Evolutionary conservation across 2,113 vertebrate species (phyloP).

Genomic region (Tiliqua scincoides): DNA sequence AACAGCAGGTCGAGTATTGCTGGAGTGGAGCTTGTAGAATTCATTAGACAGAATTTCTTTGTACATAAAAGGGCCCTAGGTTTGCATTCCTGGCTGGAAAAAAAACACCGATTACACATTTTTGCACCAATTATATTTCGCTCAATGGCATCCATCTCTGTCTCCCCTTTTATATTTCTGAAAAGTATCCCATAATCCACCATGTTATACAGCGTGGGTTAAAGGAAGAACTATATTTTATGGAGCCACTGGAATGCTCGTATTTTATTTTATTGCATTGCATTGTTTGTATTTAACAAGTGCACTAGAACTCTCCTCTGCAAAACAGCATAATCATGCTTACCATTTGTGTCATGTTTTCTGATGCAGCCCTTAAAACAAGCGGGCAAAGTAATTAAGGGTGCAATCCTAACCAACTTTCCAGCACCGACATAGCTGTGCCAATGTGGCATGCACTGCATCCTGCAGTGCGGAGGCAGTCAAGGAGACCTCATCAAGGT

Average conservation of each 20-base stretch:
- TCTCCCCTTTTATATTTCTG: neutral
- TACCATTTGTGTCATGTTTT: neutral
- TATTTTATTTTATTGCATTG: neutral
- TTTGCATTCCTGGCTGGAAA: conserved; percentile 18
- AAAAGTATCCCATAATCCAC: neutral
- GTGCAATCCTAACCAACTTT: too few relatives aligned
- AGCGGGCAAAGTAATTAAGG: too few relatives aligned
- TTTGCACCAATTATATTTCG: neutral
- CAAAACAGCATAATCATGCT: conserved; percentile 25
- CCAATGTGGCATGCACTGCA: too few relatives aligned
- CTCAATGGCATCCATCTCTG: neutral
- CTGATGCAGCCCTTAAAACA: too few relatives aligned
- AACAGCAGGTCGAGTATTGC: conserved; percentile 2
- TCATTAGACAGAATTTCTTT: neutral
- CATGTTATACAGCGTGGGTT: neutral
- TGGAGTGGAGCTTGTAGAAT: neutral
- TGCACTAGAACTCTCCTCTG: conserved; percentile 2
- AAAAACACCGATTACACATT: neutral
- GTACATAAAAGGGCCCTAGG: neutral
- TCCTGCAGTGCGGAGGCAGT: too few relatives aligned
- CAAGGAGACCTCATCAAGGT: too few relatives aligned
- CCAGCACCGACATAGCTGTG: too few relatives aligned
- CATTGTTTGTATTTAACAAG: conserved; percentile 3
- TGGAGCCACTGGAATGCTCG: neutral
- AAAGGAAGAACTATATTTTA: neutral